Conservation (phyloP, 2,888 invertebrate genomes). For the Allolobophora icterica region DNA sequence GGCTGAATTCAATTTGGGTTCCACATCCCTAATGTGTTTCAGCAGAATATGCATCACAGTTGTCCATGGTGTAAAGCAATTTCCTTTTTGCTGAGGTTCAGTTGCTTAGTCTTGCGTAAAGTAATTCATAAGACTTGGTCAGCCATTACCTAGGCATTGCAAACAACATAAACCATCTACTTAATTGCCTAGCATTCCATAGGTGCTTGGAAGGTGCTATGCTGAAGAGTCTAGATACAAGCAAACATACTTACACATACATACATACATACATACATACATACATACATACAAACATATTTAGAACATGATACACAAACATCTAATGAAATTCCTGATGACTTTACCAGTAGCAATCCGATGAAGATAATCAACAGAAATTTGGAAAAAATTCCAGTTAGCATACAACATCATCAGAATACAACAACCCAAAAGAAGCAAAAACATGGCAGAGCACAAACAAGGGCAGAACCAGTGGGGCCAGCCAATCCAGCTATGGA, state of each 20-base stretch:
- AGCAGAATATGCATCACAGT: neutral
- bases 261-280: no score
- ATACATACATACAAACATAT: neutral
- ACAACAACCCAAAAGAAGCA: no score
- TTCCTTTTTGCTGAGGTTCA: neutral
- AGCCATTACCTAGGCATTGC: neutral
- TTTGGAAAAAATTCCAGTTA: neutral
- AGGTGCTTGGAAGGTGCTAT: neutral
- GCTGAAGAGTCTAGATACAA: neutral
- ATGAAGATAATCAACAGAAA: neutral
- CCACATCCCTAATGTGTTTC: neutral
- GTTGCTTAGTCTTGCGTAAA: neutral
- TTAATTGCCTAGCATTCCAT: slow-evolving; percentile 7
- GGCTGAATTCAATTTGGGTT: neutral
- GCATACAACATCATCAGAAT: neutral
- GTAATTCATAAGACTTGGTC: neutral
- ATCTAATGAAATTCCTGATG: neutral
- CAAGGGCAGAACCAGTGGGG: no score
- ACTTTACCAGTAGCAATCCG: neutral
- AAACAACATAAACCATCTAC: neutral
- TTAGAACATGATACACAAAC: neutral
- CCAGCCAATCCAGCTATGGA: no score
- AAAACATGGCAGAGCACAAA: no score
- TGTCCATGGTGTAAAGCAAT: neutral
- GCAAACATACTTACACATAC: neutral